A percentile compares a stretch with the other conserved stretches of the same genome.
Conservation (phyloP, 2,797 vertebrate genomes). For the Diceros bicornis region DNA sequence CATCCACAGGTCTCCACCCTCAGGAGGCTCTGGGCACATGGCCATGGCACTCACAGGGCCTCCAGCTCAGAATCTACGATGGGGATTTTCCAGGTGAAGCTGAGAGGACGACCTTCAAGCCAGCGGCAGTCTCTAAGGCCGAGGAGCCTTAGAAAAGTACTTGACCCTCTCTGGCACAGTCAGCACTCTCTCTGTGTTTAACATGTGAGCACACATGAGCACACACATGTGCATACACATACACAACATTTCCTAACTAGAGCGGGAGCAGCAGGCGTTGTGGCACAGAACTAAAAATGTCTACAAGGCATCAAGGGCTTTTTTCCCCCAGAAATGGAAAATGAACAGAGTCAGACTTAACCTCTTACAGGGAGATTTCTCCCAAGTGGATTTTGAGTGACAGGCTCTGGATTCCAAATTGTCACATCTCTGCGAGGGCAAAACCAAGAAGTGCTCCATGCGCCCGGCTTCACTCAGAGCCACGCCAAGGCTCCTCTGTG, state of each 20-base stretch:
- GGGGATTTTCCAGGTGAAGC: not conserved
- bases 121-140: not conserved
- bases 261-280: rapidly evolving
- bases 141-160: not conserved
- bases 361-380: not conserved
- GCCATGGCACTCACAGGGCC: not conserved
- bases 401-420: not conserved
- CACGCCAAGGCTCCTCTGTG: rapidly evolving
- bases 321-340: rapidly evolving
- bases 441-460: rapidly evolving
- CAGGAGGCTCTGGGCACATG: rapidly evolving
- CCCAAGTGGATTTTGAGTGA: not conserved
- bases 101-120: no score
- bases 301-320: rapidly evolving
- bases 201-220: rapidly evolving
- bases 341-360: rapidly evolving
- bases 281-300: not conserved
- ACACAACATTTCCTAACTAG: not conserved
- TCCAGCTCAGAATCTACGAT: not conserved
- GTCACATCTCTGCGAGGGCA: not conserved
- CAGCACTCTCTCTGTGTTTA: not conserved
- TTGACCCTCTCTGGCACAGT: rapidly evolving
- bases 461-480: rapidly evolving
- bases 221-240: rapidly evolving
- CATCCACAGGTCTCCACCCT: no score